Conservation (phyloP, 2,113 vertebrate genomes). For the Corydoras sp. region DNA sequence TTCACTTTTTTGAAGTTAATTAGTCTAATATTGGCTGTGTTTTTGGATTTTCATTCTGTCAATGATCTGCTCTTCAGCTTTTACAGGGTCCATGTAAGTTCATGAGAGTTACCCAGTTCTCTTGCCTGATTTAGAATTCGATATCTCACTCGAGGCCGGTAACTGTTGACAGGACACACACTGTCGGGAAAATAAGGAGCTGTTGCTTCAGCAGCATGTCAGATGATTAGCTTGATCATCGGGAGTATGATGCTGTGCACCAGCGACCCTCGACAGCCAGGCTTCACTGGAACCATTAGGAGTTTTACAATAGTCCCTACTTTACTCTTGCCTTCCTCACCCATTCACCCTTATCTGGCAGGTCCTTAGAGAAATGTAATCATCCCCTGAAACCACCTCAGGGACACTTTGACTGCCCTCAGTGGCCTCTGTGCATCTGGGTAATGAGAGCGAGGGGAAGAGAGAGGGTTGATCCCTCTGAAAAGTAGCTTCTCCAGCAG, state of each 20-base stretch:
- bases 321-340: neutral
- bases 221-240: neutral
- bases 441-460: conserved; percentile 30
- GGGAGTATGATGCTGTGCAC: neutral
- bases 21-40: no score
- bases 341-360: neutral
- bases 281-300: neutral
- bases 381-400: conserved; percentile 16
- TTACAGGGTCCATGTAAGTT: no score
- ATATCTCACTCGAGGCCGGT: no score
- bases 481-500: neutral
- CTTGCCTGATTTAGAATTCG: no score
- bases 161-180: neutral
- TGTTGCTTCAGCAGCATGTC: neutral
- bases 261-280: neutral
- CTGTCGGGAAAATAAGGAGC: neutral
- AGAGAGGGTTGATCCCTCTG: conserved; percentile 17
- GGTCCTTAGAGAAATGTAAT: conserved; percentile 24
- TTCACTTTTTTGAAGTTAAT: no score
- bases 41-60: no score
- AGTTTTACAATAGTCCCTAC: neutral
- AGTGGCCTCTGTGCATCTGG: neutral
- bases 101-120: no score
- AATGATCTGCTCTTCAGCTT: no score
- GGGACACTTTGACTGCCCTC: conserved; percentile 17